Percentiles rank a stretch among this genome's conserved stretches.
These are phyloP conservation scores for Ptilorrhoa leucosticta DNA, from an alignment of 2,113 vertebrate species.

Conservation along the genomic window DNA sequence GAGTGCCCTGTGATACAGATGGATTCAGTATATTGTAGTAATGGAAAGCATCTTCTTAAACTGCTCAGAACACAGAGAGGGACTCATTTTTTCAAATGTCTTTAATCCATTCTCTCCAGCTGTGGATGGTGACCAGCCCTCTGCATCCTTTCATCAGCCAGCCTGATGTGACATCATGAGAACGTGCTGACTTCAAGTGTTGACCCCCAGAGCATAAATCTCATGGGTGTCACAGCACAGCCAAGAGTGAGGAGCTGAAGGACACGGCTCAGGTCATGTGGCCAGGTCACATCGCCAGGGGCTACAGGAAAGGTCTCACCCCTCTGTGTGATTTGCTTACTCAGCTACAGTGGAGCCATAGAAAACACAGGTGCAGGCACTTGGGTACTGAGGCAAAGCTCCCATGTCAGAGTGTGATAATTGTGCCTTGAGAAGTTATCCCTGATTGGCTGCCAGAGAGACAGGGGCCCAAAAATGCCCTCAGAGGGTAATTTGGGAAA, in stretches of 20 bases:
- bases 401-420: background rate
- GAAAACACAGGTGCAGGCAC: constrained; percentile 60
- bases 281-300: constrained; percentile 36
- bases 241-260: constrained; percentile 31
- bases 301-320: constrained; percentile 42
- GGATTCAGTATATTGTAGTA: background rate
- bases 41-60: background rate
- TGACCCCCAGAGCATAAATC: constrained; percentile 60
- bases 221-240: constrained; percentile 14
- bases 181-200: background rate
- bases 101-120: background rate
- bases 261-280: constrained; percentile 28
- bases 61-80: background rate
- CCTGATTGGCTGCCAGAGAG: background rate
- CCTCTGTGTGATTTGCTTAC: background rate
- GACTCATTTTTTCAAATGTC: background rate
- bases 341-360: constrained; percentile 35
- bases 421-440: background rate
- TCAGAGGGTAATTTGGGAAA: background rate
- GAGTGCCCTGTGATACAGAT: background rate
- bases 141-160: constrained; percentile 1
- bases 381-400: background rate
- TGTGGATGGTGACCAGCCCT: background rate
- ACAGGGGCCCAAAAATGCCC: background rate
- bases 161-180: constrained; percentile 23